Evolutionary conservation across 1,140 invertebrate genomes (phyloP), one percentile per base, ranked within the genome.

Genomic region (Drosophila auraria): DNA sequence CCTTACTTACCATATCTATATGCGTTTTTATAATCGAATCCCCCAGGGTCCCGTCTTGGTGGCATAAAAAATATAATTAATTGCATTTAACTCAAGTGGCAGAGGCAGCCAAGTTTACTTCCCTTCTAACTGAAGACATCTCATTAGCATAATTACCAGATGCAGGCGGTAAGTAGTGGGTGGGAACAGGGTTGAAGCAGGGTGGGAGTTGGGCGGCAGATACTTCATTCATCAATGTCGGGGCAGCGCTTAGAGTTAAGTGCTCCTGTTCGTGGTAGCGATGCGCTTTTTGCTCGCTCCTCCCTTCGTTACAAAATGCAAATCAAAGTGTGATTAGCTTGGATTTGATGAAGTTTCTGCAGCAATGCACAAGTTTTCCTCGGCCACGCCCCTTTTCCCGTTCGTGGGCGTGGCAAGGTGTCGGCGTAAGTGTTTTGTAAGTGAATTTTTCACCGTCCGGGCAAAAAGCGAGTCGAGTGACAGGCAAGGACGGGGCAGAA

Each of bases 251-350:
- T 84, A 79, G 69, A 84, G 81, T 72, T 84, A 89, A 89, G 84
- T 87, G 84, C 83, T 87, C 27, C 69, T 82, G 33, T 62, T 71
- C 66, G 78, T 78, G 75, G 75, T 75, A 23, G 59, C 62, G 70
- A 66, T 89, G 86, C 71, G 71, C 87, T 90, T 89, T 82, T 82
- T 82, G 74, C 65, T 62, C 70, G 71, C 68, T 82, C 40, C 86
- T 54, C 59, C 62, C 56, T 69, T 69, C 70, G 70, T 69, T 90
- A 75, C 79, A 63, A 86, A 90, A 90, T 86, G 86, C 86, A 90
- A 90, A 90, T 90, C 86, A 90, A 90, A 90, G 87, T 90, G 86
- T 90, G 87, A 90, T 90, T 90, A 90, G 86, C 82, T 86, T 45
- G 87, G 82, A 90, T 90, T 90, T 90, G 75, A 90, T 84, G 81